Percentiles rank a stretch among this genome's conserved stretches.
Conservation (phyloP, 2,797 vertebrate genomes). For the Staurois parvus region DNA sequence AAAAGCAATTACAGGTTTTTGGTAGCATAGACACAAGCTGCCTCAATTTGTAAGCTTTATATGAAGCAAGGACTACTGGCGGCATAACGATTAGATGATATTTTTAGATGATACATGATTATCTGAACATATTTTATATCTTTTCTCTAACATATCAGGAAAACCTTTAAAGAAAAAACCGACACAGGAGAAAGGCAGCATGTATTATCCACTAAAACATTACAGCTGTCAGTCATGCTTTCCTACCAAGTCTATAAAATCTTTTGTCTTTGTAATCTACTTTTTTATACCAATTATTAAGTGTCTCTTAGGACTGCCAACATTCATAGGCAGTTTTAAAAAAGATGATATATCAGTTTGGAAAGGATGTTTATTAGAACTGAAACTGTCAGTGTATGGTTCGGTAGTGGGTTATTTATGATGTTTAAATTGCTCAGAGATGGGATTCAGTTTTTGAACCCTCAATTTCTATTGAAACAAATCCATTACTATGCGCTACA, state of each 20-base stretch:
- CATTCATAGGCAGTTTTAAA: constrained; percentile 9
- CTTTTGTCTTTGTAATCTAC: constrained; percentile 9
- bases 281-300: constrained; percentile 32
- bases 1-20: too few species aligned
- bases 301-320: not conserved
- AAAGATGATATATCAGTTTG: constrained; percentile 17
- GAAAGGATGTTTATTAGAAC: constrained; percentile 1
- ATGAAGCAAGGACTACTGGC: too few species aligned
- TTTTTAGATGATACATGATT: not conserved
- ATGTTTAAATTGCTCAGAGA: constrained; percentile 13
- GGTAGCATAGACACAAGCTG: too few species aligned
- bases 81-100: not conserved
- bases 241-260: not conserved
- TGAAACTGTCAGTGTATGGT: constrained; percentile 3
- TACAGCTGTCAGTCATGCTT: constrained; percentile 20
- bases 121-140: too few species aligned
- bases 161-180: not conserved
- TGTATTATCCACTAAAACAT: constrained; percentile 10
- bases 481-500: not conserved
- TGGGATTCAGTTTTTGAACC: not conserved
- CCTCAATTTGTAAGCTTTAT: too few species aligned
- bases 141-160: too few species aligned
- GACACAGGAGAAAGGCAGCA: not conserved
- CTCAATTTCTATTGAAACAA: not conserved
- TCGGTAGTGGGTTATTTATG: too few species aligned